phyloP scores from a whole-genome alignment of 2,888 invertebrate genomes.

The Latrodectus elegans region DNA sequence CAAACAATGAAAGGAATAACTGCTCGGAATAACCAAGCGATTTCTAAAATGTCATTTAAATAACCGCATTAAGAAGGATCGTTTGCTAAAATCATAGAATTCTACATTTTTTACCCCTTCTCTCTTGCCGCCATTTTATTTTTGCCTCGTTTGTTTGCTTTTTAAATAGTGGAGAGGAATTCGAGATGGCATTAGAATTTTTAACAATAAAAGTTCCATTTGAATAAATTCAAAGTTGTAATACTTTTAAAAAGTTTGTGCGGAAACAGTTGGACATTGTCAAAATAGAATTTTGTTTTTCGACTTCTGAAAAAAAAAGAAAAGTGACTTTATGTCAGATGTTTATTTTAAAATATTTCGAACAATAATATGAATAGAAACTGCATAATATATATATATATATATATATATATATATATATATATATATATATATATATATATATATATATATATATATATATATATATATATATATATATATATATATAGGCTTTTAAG shows the following conservation, averaged over 20 bases:
- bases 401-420: no score
- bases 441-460: no score
- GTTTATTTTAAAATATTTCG: not conserved
- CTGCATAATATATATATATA: no score
- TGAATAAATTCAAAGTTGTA: constrained; percentile 12
- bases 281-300: no score
- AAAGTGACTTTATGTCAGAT: not conserved
- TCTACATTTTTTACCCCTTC: constrained; percentile 10
- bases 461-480: no score
- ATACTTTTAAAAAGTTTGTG: no score
- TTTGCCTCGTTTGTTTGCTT: not conserved
- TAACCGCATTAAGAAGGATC: constrained; percentile 54
- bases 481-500: no score
- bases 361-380: not conserved
- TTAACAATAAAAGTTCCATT: constrained; percentile 20
- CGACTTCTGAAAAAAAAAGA: no score
- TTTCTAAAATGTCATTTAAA: constrained; percentile 67
- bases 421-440: no score
- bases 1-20: constrained; percentile 52
- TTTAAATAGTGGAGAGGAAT: not conserved
- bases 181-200: constrained; percentile 45
- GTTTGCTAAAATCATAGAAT: constrained; percentile 6
- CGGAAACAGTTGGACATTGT: no score
- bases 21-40: constrained; percentile 62
- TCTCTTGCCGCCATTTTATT: constrained; percentile 2